Base-by-base conservation (phyloP, 2,113 vertebrate species). In the Vireo altiloquus region DNA sequence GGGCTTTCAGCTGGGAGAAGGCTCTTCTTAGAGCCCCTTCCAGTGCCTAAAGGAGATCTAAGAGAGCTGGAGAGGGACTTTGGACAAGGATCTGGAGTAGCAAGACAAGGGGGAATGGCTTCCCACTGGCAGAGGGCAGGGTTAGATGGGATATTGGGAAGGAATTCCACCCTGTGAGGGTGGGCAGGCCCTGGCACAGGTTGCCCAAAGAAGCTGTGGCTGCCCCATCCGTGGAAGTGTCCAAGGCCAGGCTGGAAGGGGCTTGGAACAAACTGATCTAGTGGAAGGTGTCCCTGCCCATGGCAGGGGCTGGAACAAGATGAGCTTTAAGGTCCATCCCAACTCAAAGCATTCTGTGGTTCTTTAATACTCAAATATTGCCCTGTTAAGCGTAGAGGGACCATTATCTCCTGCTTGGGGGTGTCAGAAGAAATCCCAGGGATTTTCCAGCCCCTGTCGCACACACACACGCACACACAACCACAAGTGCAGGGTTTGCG, bases 401-500 rank as follows among this genome's bases (percentile, higher is more conserved):
- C 20, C 18, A 20, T 64, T 10, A 49, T 17, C 23, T 81, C 50
- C 72, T n/a, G 21, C 6, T 20, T 11, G 59, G 39, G 16, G 23
- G 28, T 11, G 50, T 33, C 74, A 42, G 56, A 72, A 57, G 78
- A 49, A 61, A 66, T 18, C 14, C 13, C 31, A 13, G n/a, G 13
- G 37, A 6, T 49, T 25, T 40, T 47, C 35, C 82, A 76, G 35
- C 22, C 74, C 0, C 52, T 9, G 20, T 17, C 82, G 23, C 52
- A 24, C 24, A 21, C 35, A 22, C 9, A 4, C 14, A 13, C 10
- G 4, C 3, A 21, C 10, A 4, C 9, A 10, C 10, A 6, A 3
- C 9, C 12, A 4, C n/a, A n/a, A n/a, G 8, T 2, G 15, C 2
- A 0, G 9, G 11, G 39, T 2, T 37, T 2, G 5, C 1, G 13